These are phyloP conservation scores for Teleogryllus occipitalis DNA, from an alignment of 1,140 invertebrate genomes.

Conservation along the genomic window DNA sequence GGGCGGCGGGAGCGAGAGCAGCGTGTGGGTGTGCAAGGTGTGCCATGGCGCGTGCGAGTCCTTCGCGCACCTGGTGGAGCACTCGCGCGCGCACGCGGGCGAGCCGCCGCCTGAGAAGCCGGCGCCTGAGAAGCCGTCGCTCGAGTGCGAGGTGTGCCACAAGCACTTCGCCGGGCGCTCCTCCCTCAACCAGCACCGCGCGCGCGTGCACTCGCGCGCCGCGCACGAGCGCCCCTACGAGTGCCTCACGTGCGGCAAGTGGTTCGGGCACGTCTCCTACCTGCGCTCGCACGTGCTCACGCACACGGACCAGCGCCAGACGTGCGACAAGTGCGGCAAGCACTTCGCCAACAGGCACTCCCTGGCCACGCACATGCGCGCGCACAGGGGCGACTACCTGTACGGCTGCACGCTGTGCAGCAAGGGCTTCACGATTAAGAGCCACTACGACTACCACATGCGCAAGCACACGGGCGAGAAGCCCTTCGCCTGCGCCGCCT, in stretches of 20 bases:
- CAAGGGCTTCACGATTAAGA: slow-evolving; percentile 15
- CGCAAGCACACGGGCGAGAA: slow-evolving; percentile 35
- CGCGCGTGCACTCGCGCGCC: too few relatives aligned
- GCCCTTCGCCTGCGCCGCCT: slow-evolving; percentile 55
- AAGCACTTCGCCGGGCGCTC: neutral
- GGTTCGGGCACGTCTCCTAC: slow-evolving; percentile 39
- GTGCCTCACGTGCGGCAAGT: slow-evolving; percentile 59
- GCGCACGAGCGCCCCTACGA: slow-evolving; percentile 62
- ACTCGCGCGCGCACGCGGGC: neutral
- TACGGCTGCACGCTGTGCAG: slow-evolving; percentile 32
- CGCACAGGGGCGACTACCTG: slow-evolving; percentile 31
- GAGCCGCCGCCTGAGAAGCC: too few relatives aligned
- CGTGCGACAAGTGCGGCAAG: slow-evolving; percentile 23
- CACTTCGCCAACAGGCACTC: slow-evolving; percentile 54
- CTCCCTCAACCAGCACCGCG: neutral
- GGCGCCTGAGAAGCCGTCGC: too few relatives aligned
- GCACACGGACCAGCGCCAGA: neutral
- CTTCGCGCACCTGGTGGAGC: neutral
- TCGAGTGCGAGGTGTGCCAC: neutral
- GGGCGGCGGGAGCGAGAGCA: too few relatives aligned
- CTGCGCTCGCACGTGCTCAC: neutral
- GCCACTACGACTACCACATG: slow-evolving; percentile 29
- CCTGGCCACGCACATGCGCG: slow-evolving; percentile 57
- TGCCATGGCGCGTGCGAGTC: too few relatives aligned
- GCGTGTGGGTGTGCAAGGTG: too few relatives aligned